phyloP scores from a whole-genome alignment of 1,140 invertebrate species.

The Nasonia giraulti region DNA sequence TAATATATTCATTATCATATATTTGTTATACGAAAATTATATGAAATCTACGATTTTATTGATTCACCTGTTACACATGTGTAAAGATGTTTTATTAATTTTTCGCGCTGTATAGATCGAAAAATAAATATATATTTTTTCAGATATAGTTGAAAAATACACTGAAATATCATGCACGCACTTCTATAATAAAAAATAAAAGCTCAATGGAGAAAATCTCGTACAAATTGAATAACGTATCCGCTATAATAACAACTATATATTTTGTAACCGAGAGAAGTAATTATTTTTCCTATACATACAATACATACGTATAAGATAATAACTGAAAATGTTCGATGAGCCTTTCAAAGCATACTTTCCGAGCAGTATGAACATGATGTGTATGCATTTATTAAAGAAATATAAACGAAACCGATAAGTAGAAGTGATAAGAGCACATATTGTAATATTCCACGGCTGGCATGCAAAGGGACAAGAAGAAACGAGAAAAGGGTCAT shows the following conservation, averaged over 20 bases:
- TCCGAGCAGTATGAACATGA: background rate
- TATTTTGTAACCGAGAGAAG: background rate
- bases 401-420: conserved; percentile 45
- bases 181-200: background rate
- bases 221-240: conserved; percentile 36
- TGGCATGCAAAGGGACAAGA: conserved; percentile 52
- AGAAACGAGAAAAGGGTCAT: conserved; percentile 8
- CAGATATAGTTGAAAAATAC: background rate
- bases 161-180: background rate
- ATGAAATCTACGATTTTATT: background rate
- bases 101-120: background rate
- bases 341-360: conserved; percentile 28
- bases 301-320: background rate
- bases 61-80: background rate
- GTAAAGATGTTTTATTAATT: background rate
- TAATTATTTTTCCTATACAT: conserved; percentile 20
- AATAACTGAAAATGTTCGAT: background rate
- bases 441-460: conserved; percentile 55
- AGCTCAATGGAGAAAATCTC: conserved; percentile 14
- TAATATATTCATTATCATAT: background rate
- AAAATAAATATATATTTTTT: conserved; percentile 35
- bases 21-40: background rate
- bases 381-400: conserved; percentile 49
- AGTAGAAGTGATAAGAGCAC: conserved; percentile 34
- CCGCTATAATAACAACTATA: conserved; percentile 2